Base-by-base conservation (phyloP, 2,113 vertebrate species). In the Macaca nemestrina region DNA sequence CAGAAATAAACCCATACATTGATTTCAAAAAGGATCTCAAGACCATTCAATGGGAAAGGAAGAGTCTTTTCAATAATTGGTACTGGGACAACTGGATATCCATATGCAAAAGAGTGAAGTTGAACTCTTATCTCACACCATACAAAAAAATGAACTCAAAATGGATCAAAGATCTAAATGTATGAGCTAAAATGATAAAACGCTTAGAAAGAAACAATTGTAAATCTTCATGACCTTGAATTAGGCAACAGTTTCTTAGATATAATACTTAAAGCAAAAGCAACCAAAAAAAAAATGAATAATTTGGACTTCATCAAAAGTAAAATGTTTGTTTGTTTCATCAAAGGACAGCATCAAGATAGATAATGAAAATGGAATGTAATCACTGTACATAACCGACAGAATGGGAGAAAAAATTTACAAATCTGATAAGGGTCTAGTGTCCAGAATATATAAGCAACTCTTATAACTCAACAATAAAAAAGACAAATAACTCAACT, bases 31-130 rank as follows among this genome's bases (percentile, higher is more conserved):
- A 83, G 79, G 68, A 30, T 52, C 6, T 16, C n/a, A 76, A 90
- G 87, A 87, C 35, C n/a, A 75, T 67, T 87, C 16, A 80, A 43
- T 80, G 52, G 1, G 73, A 55, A 38, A 91, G 85, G 48, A 90
- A 75, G 6, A 83, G 43, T 94, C 38, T 82, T 94, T 83, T 84
- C n/a, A 93, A 30, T 30, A 92, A 84, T 61, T 84, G 52, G 68
- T 61, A 43, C 32, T n/a, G 8, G 11, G 59, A 95, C 70, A 68
- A 57, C 17, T 73, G 40, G 40, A 72, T 90, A 76, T 67, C 23
- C 67, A 50, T 38, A 20, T 8, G 14, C 45, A 88, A 40, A 90
- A 11, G 61, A 87, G 38, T 82, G 35, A 84, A 85, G 68, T 40
- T 67, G n/a, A 13, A 82, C 6, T 6, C 14, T 35, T 48, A 23